Base-by-base conservation (phyloP, 2,113 vertebrate genomes). In the Zosterops borbonicus region DNA sequence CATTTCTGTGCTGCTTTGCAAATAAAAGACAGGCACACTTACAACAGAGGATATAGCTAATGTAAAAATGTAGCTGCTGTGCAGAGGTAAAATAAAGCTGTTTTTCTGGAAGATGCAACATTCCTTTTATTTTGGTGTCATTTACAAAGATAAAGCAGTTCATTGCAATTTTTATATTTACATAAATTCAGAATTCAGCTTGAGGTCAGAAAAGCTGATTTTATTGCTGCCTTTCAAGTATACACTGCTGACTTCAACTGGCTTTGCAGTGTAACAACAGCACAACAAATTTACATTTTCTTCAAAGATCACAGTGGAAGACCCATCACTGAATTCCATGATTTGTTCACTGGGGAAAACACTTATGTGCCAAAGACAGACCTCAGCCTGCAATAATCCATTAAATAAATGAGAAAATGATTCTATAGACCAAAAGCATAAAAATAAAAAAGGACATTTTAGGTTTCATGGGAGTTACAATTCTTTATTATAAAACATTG, bases 401-500 rank as follows among this genome's bases (percentile, higher is more conserved):
- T 31, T 65, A 74, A 67, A 58, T 77, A 87, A 87, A 77, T 64
- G 12, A 64, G n/a, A 83, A 80, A 86, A 89, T 70, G 0, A 69
- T 13, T 85, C 42, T 49, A 3, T 3, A 83, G 53, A 79, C 23
- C 73, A 78, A 90, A 94, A 81, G 25, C 37, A 83, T 87, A 31
- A 90, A 95, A 94, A 92, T 23, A 85, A 83, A 83, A 93, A 91
- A 93, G 39, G 50, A 93, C 84, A 62, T 86, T 87, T 90, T 87
- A 74, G 55, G 42, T 93, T 94, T 93, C 6, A 9, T 25, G 44
- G 79, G 76, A 96, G 37, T 73, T 89, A 94, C 56, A 97, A 86
- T 33, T 90, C 94, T 96, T 98, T 97, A 97, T 96, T 96, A 49
- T 77, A 94, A 96, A 95, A 97, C 95, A 95, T 85, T 91, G 56